Base-by-base conservation (phyloP, 2,113 vertebrate genomes). In the Tupaia chinensis region DNA sequence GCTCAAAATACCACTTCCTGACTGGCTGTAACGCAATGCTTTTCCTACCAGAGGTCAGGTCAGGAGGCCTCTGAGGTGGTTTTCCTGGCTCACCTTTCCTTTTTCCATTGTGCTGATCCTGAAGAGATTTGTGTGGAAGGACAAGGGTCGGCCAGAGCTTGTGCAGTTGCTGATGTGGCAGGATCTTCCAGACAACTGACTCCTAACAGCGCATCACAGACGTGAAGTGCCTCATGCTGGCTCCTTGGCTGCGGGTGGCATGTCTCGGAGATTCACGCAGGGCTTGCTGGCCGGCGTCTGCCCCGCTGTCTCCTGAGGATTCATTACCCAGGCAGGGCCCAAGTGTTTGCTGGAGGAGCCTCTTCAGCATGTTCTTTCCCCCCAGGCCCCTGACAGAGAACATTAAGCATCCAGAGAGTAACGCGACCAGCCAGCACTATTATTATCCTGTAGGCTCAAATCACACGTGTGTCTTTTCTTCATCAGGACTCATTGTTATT, bases 1-100 rank as follows among this genome's bases (percentile, higher is more conserved):
- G 83, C 87, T 96, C 94, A 92, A 83, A 96, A 94, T 87, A 81
- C 80, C 74, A 68, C 29, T 81, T 92, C 85, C 88, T 80, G 76
- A 76, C 80, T 12, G n/a, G 3, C 32, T 60, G 84, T 95, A 95
- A 95, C 2, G 1, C 16, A 80, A 94, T 76, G 32, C 2, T 44
- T 80, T 73, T 80, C 68, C 84, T 72, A 22, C 27, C 14, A 17
- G 17, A 23, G 61, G 10, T 63, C 0, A 0, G 17, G 27, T 88
- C 92, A 94, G 89, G 81, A 95, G 86, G 73, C 53, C 34, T 65
- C 13, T 0, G 27, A 72, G 73, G 74, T 89, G 81, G n/a, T 72
- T 96, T 95, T 88, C 85, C 78, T 85, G 87, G 72, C 81, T 84
- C 72, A 88, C 72, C 78, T 96, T 87, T 60, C 61, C 19, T 80